phyloP scores from a whole-genome alignment of 2,113 vertebrate species.

The Cynocephalus volans region DNA sequence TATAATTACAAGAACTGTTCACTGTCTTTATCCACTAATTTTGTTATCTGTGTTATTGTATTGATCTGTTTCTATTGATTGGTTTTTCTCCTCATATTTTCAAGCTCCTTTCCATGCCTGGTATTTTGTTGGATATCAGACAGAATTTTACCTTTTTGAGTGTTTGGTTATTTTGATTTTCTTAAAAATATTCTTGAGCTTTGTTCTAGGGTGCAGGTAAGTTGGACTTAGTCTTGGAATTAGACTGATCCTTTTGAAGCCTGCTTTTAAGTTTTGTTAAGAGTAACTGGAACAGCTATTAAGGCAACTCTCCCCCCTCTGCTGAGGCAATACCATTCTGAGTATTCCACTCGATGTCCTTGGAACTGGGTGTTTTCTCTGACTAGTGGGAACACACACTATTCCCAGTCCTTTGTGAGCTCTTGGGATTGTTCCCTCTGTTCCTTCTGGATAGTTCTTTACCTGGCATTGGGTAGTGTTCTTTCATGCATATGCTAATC shows the following conservation, averaged over 20 bases:
- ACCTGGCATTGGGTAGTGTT: rapidly evolving
- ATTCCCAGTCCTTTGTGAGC: neutral
- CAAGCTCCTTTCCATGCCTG: neutral
- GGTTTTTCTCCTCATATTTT: constrained; percentile 25
- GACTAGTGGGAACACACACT: neutral
- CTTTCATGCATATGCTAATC: rapidly evolving
- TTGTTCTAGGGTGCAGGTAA: neutral
- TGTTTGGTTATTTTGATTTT: neutral
- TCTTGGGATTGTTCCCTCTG: neutral
- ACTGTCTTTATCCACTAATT: neutral
- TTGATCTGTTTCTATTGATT: neutral
- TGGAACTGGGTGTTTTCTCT: neutral
- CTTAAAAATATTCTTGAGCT: neutral
- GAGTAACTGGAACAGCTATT: neutral
- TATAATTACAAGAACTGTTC: neutral
- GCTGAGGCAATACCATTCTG: neutral
- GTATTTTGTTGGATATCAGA: neutral
- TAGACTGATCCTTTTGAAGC: neutral
- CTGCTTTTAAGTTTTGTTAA: neutral
- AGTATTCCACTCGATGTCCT: neutral
- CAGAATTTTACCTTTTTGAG: neutral
- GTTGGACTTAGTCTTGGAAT: neutral
- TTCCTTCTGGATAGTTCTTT: neutral
- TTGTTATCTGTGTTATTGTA: neutral
- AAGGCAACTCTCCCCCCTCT: neutral